phyloP scores from a whole-genome alignment of 1,140 invertebrate species.

The Nephila pilipes region DNA sequence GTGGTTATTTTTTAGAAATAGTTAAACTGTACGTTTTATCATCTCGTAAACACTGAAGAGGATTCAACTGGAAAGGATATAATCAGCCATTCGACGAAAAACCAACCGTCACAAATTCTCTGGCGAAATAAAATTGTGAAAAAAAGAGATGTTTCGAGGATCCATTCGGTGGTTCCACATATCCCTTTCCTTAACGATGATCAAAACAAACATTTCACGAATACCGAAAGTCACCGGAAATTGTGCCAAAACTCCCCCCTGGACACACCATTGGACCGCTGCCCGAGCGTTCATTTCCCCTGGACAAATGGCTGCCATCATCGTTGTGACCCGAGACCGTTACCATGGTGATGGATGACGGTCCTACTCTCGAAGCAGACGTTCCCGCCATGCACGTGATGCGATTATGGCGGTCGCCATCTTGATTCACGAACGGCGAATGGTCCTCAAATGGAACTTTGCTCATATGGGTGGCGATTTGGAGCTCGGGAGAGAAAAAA shows the following conservation, averaged over 20 bases:
- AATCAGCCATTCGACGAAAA: no score
- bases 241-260: conserved; percentile 61
- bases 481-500: not conserved
- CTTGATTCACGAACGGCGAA: not conserved
- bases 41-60: no score
- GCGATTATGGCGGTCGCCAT: conserved; percentile 66
- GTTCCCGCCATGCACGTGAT: conserved; percentile 62
- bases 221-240: conserved; percentile 64
- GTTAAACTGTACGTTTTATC: no score
- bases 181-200: not conserved
- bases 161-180: not conserved
- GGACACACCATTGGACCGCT: conserved; percentile 63
- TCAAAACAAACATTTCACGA: conserved; percentile 19
- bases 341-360: conserved; percentile 70
- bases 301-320: conserved; percentile 44
- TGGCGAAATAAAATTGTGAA: no score
- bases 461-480: conserved; percentile 54
- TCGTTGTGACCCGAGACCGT: conserved; percentile 26
- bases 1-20: no score
- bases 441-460: conserved; percentile 46
- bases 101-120: no score
- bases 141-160: no score
- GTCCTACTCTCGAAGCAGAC: conserved; percentile 56
- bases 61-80: no score
- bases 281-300: conserved; percentile 49